phyloP scores from a whole-genome alignment of 2,113 vertebrate genomes.

The Origma solitaria region DNA sequence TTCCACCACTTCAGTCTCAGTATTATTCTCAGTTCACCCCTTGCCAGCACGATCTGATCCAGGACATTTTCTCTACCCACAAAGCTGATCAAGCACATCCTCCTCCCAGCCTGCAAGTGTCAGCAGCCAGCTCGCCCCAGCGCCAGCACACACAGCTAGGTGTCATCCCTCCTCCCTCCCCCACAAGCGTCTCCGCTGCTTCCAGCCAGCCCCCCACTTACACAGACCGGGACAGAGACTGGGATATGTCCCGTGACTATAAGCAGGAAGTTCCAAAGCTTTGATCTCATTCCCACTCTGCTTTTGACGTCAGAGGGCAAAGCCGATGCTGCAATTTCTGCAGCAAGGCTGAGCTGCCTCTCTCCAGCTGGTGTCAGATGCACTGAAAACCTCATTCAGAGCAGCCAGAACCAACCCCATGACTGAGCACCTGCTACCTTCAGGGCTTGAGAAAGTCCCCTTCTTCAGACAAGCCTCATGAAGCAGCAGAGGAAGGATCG shows the following conservation, averaged over 20 bases:
- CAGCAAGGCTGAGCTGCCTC: not conserved
- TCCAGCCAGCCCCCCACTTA: not conserved
- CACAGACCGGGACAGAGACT: not conserved
- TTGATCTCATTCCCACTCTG: not conserved
- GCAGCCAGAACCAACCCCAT: not conserved
- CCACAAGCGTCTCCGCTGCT: fast-evolving
- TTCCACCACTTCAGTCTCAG: not conserved
- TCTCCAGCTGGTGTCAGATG: not conserved
- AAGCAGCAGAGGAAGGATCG: not conserved
- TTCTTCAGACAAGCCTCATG: not conserved
- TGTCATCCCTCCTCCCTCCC: not conserved
- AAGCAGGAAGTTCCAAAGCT: not conserved
- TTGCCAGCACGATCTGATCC: slow-evolving; percentile 10
- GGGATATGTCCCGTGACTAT: not conserved
- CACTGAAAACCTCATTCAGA: not conserved
- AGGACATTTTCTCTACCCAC: slow-evolving; percentile 27
- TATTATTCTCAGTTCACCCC: not conserved
- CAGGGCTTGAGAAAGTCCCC: not conserved
- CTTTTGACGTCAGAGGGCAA: not conserved
- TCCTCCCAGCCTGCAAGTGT: not conserved
- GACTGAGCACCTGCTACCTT: not conserved
- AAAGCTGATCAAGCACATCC: slow-evolving; percentile 25
- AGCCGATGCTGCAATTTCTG: not conserved
- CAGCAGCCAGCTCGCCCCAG: not conserved
- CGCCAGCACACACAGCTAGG: not conserved